Conservation (phyloP, 2,797 vertebrate species). For the Peromyscus melanophrys region DNA sequence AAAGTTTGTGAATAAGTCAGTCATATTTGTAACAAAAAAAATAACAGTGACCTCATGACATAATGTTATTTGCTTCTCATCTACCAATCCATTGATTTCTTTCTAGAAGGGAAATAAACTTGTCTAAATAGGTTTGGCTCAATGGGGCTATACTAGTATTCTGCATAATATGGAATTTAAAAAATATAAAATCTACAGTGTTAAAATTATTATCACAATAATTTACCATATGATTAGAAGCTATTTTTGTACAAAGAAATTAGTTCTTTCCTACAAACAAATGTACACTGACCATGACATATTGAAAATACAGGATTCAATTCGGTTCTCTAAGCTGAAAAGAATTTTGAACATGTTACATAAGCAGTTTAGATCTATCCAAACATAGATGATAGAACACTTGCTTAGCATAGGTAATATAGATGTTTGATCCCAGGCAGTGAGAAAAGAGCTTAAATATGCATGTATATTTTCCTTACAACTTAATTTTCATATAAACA, state of each 20-base stretch:
- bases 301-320: slow-evolving; percentile 28
- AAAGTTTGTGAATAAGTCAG: background rate
- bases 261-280: background rate
- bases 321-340: background rate
- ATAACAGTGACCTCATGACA: background rate
- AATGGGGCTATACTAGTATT: background rate
- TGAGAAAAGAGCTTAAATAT: background rate
- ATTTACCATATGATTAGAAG: background rate
- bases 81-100: background rate
- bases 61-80: slow-evolving; percentile 2
- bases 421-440: background rate
- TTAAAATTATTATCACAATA: background rate
- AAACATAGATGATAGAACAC: background rate
- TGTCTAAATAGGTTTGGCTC: slow-evolving; percentile 27
- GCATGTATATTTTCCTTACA: background rate
- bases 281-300: background rate
- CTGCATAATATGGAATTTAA: background rate
- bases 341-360: background rate
- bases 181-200: background rate
- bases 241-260: background rate
- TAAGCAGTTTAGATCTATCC: background rate
- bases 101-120: slow-evolving; percentile 52
- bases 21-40: slow-evolving; percentile 29
- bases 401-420: background rate
- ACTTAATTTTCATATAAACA: slow-evolving; percentile 5